A percentile compares a stretch with the other conserved stretches of the same genome.
These are phyloP conservation scores for Lordiphosa fenestrarum DNA, from an alignment of 2,888 invertebrate genomes.

Conservation along the genomic window DNA sequence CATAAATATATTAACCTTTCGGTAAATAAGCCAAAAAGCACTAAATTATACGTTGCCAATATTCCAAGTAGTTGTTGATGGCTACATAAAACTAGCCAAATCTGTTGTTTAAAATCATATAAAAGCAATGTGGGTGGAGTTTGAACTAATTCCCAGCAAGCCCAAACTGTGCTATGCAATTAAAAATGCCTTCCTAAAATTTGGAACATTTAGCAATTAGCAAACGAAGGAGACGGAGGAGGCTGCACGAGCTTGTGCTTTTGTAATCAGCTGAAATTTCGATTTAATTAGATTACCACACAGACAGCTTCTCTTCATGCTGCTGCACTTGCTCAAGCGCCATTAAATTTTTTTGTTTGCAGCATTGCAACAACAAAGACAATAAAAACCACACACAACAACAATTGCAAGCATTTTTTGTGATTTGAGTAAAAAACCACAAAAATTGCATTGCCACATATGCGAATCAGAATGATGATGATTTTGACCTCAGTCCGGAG, in stretches of 20 bases:
- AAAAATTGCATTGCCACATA: conserved; percentile 38
- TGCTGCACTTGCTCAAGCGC: conserved; percentile 39
- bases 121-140: conserved; percentile 15
- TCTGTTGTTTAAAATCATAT: conserved; percentile 33
- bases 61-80: conserved; percentile 47
- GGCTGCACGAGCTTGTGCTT: conserved; percentile 28
- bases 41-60: conserved; percentile 53
- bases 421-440: conserved; percentile 39
- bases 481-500: conserved; percentile 31
- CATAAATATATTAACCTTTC: conserved; percentile 62
- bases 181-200: conserved; percentile 42
- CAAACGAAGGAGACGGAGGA: conserved; percentile 5
- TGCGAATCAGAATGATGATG: conserved; percentile 37
- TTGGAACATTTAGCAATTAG: not conserved
- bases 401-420: conserved; percentile 44
- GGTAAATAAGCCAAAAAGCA: conserved; percentile 28
- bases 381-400: conserved; percentile 52
- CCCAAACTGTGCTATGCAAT: conserved; percentile 41
- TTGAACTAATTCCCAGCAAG: conserved; percentile 11
- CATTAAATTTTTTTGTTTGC: conserved; percentile 36
- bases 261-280: conserved; percentile 67
- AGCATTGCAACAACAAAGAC: conserved; percentile 41
- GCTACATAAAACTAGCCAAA: conserved; percentile 20
- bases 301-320: conserved; percentile 22
- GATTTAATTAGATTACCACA: conserved; percentile 70